Conservation (phyloP, 2,113 vertebrate species). For the Mastomys natalensis region DNA sequence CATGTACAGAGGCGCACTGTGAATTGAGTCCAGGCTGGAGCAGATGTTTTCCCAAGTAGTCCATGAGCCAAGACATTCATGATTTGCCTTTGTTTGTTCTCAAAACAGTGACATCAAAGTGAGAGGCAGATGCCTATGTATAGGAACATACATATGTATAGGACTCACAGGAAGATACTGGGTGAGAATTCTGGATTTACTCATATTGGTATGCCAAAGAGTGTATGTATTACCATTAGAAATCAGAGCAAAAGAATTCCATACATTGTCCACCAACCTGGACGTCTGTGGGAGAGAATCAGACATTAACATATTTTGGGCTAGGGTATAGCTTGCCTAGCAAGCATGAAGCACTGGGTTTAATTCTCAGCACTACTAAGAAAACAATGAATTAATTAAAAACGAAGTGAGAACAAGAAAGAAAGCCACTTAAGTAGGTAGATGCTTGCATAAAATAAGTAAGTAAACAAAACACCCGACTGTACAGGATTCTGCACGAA, state of each 20-base stretch:
- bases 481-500: background rate
- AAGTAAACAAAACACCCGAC: background rate
- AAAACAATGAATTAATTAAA: background rate
- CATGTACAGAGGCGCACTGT: no score
- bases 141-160: background rate
- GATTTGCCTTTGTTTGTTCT: background rate
- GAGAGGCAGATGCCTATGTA: background rate
- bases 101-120: background rate
- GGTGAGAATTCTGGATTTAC: background rate
- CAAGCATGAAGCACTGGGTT: background rate
- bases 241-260: background rate
- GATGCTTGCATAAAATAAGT: background rate
- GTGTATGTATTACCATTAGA: background rate
- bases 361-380: background rate
- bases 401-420: background rate
- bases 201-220: background rate
- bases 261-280: background rate
- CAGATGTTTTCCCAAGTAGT: background rate
- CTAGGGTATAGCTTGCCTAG: background rate
- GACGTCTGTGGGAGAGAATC: background rate
- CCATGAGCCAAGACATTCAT: background rate
- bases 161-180: background rate
- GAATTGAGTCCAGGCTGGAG: background rate
- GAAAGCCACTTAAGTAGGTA: background rate
- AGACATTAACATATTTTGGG: background rate